A percentile compares a stretch with the other conserved stretches of the same genome.
These are phyloP conservation scores for Ceryle rudis DNA, from an alignment of 2,797 vertebrate genomes.

Conservation along the genomic window DNA sequence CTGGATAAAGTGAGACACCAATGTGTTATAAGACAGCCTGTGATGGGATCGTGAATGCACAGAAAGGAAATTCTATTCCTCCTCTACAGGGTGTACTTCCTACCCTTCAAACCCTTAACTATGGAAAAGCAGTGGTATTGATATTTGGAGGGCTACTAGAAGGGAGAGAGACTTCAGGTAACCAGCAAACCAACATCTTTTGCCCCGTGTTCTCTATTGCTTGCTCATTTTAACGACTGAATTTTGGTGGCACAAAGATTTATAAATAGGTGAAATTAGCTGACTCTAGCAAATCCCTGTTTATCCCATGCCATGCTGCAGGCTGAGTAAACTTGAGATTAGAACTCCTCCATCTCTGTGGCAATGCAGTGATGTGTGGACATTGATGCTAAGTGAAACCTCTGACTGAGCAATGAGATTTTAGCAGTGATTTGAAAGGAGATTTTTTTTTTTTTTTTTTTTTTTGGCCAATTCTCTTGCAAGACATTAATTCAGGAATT, in stretches of 20 bases:
- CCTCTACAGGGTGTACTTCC: background rate
- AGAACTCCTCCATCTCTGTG: background rate
- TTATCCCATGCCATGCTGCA: background rate
- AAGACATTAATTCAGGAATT: background rate
- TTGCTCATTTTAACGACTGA: background rate
- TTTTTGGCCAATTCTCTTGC: background rate
- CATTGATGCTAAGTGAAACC: background rate
- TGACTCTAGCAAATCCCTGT: background rate
- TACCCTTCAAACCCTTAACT: background rate
- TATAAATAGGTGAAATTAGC: background rate
- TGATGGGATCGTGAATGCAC: background rate
- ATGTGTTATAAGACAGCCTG: background rate
- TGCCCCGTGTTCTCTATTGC: background rate
- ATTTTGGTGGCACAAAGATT: background rate
- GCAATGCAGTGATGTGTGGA: background rate
- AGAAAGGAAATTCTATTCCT: background rate
- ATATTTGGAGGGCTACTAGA: background rate
- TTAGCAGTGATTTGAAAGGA: background rate
- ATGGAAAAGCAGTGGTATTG: background rate
- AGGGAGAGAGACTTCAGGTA: background rate
- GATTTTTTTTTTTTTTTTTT: background rate
- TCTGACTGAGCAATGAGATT: background rate
- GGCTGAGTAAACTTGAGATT: background rate
- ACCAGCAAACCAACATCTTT: background rate
- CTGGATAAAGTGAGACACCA: background rate